Evolutionary conservation across 2,797 vertebrate genomes (phyloP).

Genomic region (Manis javanica): DNA sequence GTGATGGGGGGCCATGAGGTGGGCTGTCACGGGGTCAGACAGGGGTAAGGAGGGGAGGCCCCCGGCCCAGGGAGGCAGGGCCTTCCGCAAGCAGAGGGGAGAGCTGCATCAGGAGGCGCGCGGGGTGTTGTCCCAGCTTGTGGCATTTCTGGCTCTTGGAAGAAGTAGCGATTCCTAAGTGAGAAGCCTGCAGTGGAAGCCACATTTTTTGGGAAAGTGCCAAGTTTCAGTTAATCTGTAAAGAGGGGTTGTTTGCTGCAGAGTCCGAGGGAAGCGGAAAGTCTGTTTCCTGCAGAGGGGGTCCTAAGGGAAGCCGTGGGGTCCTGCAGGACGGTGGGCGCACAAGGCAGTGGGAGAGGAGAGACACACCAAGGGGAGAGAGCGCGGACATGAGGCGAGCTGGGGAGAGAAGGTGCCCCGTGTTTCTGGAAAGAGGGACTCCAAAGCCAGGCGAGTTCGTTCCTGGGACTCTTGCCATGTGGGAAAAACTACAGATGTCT

Average conservation of each 20-base stretch:
- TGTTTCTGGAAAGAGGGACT: neutral
- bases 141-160: neutral
- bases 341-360: neutral
- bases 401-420: neutral
- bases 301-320: neutral
- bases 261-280: neutral
- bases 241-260: neutral
- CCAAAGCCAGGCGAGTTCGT: neutral
- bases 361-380: neutral
- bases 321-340: neutral
- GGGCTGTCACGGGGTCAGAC: neutral
- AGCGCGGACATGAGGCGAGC: fast-evolving
- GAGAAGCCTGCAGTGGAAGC: neutral
- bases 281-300: neutral
- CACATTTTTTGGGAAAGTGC: neutral
- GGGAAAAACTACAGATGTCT: neutral
- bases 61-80: neutral
- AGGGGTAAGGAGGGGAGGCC: neutral
- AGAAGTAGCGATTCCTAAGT: neutral
- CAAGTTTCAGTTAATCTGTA: neutral
- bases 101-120: neutral
- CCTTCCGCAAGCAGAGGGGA: neutral
- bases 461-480: neutral
- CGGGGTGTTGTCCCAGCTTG: neutral
- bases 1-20: too few relatives aligned